Percentiles rank a stretch among this genome's conserved stretches.
Conservation (phyloP, 1,140 invertebrate genomes). For the Elysia chlorotica region DNA sequence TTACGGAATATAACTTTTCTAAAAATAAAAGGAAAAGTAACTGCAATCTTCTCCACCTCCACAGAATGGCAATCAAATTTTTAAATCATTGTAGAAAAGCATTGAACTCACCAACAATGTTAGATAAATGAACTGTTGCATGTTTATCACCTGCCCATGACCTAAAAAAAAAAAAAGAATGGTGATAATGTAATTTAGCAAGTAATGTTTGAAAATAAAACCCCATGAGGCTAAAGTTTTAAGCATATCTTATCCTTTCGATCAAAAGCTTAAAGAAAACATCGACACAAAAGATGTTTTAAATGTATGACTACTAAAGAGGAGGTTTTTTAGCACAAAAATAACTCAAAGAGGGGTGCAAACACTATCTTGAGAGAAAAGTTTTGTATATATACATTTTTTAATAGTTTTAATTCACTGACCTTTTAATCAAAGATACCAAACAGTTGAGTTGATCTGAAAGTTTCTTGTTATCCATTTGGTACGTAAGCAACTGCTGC, state of each 20-base stretch:
- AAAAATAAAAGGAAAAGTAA: neutral
- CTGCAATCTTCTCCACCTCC: neutral
- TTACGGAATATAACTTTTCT: neutral
- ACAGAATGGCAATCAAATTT: neutral
- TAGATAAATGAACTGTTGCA: constrained; percentile 40
- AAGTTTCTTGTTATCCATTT: constrained; percentile 31
- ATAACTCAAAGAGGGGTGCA: neutral
- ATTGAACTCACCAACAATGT: constrained; percentile 40
- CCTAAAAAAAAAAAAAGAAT: constrained; percentile 21
- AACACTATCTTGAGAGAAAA: neutral
- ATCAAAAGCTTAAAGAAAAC: neutral
- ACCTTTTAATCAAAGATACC: constrained; percentile 41
- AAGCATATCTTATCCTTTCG: too few relatives aligned
- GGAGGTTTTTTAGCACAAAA: neutral
- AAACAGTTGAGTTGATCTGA: constrained; percentile 39
- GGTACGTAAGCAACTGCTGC: constrained; percentile 30
- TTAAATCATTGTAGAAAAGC: neutral
- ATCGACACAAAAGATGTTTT: neutral
- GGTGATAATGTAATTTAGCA: neutral
- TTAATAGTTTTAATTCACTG: neutral
- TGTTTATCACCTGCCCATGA: constrained; percentile 42
- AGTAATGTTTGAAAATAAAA: neutral
- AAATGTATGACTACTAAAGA: neutral
- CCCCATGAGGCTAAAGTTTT: too few relatives aligned
- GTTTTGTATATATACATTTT: too few relatives aligned